Evolutionary conservation across 2,888 invertebrate genomes (phyloP).

Genomic region (Bombylius major): DNA sequence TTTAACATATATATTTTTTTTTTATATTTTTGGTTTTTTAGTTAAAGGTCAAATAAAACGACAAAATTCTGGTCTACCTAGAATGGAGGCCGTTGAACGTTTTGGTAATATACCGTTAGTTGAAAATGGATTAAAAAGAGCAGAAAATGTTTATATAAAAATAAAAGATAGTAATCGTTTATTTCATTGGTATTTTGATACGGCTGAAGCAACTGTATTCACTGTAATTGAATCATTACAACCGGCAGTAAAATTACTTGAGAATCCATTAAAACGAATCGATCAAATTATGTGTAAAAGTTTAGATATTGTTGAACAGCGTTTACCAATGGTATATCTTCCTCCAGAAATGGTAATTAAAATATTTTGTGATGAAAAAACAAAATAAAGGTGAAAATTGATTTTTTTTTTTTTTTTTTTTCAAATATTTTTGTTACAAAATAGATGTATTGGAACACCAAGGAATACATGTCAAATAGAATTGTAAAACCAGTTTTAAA

Average conservation of each 20-base stretch:
- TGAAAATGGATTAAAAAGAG: constrained; percentile 62
- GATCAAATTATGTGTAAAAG: constrained; percentile 71
- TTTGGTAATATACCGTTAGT: constrained; percentile 71
- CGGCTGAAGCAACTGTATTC: constrained; percentile 61
- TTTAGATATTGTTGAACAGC: constrained; percentile 71
- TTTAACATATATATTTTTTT: background rate
- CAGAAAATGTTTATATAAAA: constrained; percentile 58
- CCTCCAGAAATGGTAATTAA: constrained; percentile 70
- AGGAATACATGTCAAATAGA: constrained; percentile 55
- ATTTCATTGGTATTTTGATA: constrained; percentile 60
- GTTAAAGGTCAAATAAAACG: constrained; percentile 13
- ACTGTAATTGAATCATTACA: constrained; percentile 59
- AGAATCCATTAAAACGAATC: constrained; percentile 56
- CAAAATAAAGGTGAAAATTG: too few species aligned
- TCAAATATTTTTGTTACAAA: too few species aligned
- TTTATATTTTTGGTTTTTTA: background rate
- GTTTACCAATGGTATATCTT: constrained; percentile 67
- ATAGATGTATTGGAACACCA: constrained; percentile 68
- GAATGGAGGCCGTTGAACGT: constrained; percentile 59
- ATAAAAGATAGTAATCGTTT: constrained; percentile 66
- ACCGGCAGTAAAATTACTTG: constrained; percentile 59
- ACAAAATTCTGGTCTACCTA: constrained; percentile 32
- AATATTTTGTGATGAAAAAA: too few species aligned
- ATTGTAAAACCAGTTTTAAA: constrained; percentile 57
- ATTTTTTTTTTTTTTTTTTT: too few species aligned